Evolutionary conservation across 2,113 vertebrate genomes (phyloP).

Genomic region (Rhegmatorhina hoffmannsi): DNA sequence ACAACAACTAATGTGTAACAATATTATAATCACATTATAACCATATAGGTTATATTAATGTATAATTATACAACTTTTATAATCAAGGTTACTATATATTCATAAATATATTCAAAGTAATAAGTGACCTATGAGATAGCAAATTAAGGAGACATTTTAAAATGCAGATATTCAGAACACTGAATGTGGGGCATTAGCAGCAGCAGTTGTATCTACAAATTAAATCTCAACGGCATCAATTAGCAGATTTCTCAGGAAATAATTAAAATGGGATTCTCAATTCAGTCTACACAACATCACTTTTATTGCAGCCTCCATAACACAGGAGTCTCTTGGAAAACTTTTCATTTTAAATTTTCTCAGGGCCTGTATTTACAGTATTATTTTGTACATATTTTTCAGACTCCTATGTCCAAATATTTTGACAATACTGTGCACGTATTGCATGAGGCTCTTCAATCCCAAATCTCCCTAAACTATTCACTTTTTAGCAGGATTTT

Average conservation of each 20-base stretch:
- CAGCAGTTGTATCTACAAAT: background rate
- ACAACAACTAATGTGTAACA: background rate
- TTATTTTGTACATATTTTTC: background rate
- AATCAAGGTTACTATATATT: background rate
- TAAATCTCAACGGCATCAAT: conserved; percentile 40
- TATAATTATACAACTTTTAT: background rate
- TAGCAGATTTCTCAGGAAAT: conserved; percentile 20
- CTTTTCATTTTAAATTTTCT: background rate
- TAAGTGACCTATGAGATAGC: background rate
- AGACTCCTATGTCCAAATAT: background rate
- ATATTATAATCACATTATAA: background rate
- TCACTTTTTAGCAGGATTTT: background rate
- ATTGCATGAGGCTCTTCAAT: background rate
- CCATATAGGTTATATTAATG: background rate
- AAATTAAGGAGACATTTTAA: background rate
- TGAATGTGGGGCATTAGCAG: background rate
- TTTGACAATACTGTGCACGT: accelerated
- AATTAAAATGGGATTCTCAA: background rate
- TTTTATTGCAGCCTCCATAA: background rate
- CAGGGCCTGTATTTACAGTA: background rate
- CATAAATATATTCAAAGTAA: background rate
- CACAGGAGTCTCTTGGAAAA: background rate
- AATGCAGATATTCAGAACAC: background rate
- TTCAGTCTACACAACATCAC: background rate
- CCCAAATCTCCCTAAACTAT: background rate